Percentiles rank a stretch among this genome's conserved stretches.
These are phyloP conservation scores for Glaucomys volans DNA, from an alignment of 2,113 vertebrate genomes.

Conservation along the genomic window DNA sequence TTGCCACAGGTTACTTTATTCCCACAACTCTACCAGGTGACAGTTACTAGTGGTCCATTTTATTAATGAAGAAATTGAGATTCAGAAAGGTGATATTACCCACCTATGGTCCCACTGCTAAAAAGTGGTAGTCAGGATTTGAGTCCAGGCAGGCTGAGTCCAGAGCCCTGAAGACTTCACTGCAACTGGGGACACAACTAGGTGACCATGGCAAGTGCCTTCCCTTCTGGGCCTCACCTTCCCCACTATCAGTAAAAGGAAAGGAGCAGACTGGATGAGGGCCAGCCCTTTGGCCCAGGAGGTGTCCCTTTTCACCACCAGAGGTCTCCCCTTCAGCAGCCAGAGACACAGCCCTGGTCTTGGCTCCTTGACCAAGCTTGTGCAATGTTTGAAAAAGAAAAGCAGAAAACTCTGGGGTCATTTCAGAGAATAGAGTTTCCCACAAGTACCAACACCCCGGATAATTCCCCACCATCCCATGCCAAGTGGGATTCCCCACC, in stretches of 20 bases:
- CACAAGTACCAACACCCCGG: conserved; percentile 62
- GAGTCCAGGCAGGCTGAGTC: not conserved
- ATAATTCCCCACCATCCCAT: conserved; percentile 71
- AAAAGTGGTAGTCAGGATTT: not conserved
- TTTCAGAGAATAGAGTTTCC: conserved; percentile 72
- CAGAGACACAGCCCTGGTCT: not conserved
- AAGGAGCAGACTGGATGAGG: not conserved
- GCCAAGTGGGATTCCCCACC: conserved; percentile 75
- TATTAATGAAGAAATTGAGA: conserved; percentile 1
- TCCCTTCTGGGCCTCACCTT: not conserved
- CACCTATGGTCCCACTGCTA: not conserved
- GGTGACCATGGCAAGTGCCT: not conserved
- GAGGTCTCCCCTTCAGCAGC: conserved; percentile 63
- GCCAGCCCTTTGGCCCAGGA: not conserved
- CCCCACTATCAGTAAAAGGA: not conserved
- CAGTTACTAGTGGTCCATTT: not conserved
- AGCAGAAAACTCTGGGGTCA: conserved; percentile 37
- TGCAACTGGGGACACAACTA: not conserved
- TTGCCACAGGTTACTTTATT: not conserved
- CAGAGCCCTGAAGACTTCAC: not conserved
- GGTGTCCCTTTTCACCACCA: conserved; percentile 31
- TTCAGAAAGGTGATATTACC: not conserved
- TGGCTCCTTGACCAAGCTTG: not conserved
- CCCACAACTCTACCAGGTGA: not conserved
- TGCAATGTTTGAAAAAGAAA: conserved; percentile 40